These are phyloP conservation scores for Harpagifer antarcticus DNA, from an alignment of 2,797 vertebrate genomes.

Conservation along the genomic window DNA sequence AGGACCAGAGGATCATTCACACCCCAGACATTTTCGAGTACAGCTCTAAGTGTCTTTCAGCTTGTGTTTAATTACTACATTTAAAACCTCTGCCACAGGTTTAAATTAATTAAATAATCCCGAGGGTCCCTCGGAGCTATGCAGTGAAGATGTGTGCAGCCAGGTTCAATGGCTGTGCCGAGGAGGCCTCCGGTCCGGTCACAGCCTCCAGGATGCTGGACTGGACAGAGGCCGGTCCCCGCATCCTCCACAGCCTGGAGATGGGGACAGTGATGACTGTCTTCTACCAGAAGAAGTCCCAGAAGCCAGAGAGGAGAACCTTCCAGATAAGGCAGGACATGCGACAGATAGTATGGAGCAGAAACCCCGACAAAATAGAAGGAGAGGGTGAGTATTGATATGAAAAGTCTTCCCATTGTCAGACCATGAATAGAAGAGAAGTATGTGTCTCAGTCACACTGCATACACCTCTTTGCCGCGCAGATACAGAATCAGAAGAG, in stretches of 20 bases:
- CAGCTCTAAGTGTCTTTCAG: slow-evolving; percentile 27
- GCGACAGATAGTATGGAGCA: slow-evolving; percentile 87
- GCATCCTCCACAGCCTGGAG: slow-evolving; percentile 86
- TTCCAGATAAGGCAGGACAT: slow-evolving; percentile 87
- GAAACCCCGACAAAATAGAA: slow-evolving; percentile 88
- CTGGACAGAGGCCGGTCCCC: slow-evolving; percentile 79
- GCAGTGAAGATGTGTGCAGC: slow-evolving; percentile 87
- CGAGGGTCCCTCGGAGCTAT: slow-evolving; percentile 38
- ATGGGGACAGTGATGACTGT: slow-evolving; percentile 88
- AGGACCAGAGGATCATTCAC: slow-evolving; percentile 60
- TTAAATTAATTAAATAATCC: slow-evolving; percentile 12
- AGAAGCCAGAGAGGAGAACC: slow-evolving; percentile 88
- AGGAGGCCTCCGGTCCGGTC: slow-evolving; percentile 64
- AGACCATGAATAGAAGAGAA: too few species aligned
- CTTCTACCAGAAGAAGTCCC: slow-evolving; percentile 92
- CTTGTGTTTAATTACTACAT: slow-evolving; percentile 16
- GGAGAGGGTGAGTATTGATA: slow-evolving; percentile 86
- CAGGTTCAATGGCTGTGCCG: slow-evolving; percentile 86
- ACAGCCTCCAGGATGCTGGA: slow-evolving; percentile 77
- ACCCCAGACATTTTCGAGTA: slow-evolving; percentile 48
- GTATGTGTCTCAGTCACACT: neutral
- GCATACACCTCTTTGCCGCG: neutral
- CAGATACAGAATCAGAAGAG: slow-evolving; percentile 12
- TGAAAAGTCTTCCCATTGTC: neutral
- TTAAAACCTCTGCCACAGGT: neutral